Evolutionary conservation across 2,797 vertebrate genomes (phyloP).

Genomic region (Geotrypetes seraphini): DNA sequence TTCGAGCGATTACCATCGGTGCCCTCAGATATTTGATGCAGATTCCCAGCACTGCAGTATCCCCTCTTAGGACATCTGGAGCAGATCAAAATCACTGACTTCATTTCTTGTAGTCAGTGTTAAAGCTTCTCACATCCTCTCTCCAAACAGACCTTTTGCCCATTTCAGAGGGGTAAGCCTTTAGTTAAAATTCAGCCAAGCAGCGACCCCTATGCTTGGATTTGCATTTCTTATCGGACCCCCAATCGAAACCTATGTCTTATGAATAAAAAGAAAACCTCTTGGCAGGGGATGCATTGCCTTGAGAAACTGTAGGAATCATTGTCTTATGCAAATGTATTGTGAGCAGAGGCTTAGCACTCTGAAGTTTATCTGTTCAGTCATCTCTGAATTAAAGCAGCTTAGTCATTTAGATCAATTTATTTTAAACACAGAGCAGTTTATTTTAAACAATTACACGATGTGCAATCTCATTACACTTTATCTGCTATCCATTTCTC

Average conservation of each 20-base stretch:
- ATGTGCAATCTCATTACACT: slow-evolving; percentile 25
- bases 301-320: slow-evolving; percentile 30
- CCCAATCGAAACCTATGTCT: slow-evolving; percentile 29
- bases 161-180: slow-evolving; percentile 16
- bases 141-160: slow-evolving; percentile 25
- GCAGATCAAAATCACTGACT: slow-evolving; percentile 82
- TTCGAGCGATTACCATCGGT: slow-evolving; percentile 80
- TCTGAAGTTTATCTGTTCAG: slow-evolving; percentile 26
- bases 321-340: slow-evolving; percentile 23
- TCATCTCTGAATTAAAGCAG: slow-evolving; percentile 33
- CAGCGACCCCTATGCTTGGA: slow-evolving; percentile 53
- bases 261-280: slow-evolving; percentile 39
- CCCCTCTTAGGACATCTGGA: slow-evolving; percentile 80
- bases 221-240: slow-evolving; percentile 25
- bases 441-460: slow-evolving; percentile 36
- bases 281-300: slow-evolving; percentile 22
- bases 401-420: slow-evolving; percentile 33
- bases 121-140: slow-evolving; percentile 58
- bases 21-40: slow-evolving; percentile 81
- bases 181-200: slow-evolving; percentile 41
- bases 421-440: slow-evolving; percentile 34
- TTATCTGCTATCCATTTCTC: slow-evolving; percentile 7
- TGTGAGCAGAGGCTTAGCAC: slow-evolving; percentile 16
- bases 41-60: slow-evolving; percentile 74
- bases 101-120: slow-evolving; percentile 70